Evolutionary conservation across 2,888 invertebrate genomes (phyloP), one percentile per base, ranked within the genome.

Genomic region (Apamea monoglypha): DNA sequence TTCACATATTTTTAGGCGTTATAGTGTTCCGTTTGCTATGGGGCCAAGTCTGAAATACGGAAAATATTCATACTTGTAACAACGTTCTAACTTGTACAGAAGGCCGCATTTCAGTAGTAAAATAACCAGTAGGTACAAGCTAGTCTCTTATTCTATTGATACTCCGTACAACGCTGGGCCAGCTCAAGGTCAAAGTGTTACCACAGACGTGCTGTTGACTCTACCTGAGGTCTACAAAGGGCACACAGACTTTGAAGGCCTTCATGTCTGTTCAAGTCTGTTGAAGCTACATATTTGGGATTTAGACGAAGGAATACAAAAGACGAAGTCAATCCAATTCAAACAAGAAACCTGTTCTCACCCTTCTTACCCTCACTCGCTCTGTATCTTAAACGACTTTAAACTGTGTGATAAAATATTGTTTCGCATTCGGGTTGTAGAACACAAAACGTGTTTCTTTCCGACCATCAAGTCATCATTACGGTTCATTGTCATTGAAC

Each of bases 401-500:
- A 50, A 64, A 29, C n/a, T 25, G 47, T 66, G 14, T 59, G 56
- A 7, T 29, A 61, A 80, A 63, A 21, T 36, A 80, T 47, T 53
- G 36, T 61, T 50, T 50, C 12, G 40, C 40, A 75, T 68, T 76
- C 44, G 10, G 29, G 67, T 56, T 59, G 47, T 40, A 44, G 32
- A 64, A 78, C 47, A 71, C 64, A 25, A 63, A 77, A 77, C 50
- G 44, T 63, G 61, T 80, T 72, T 66, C 50, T 70, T 70, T 68
- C 78, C 61, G 44, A 36, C 10, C 74, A 76, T 53, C 68, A 77
- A 56, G 36, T 74, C 69, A 56, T 78, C 53, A 68, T 72, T 67
- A 73, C 84, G 81, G 92, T 93, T 93, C 92, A 93, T 93, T 93
- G 92, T 89, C 92, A 93, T 88, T 93, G 92, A 93, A 92, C 92